Conservation (phyloP, 1,140 invertebrate species). For the Lethrus apterus region DNA sequence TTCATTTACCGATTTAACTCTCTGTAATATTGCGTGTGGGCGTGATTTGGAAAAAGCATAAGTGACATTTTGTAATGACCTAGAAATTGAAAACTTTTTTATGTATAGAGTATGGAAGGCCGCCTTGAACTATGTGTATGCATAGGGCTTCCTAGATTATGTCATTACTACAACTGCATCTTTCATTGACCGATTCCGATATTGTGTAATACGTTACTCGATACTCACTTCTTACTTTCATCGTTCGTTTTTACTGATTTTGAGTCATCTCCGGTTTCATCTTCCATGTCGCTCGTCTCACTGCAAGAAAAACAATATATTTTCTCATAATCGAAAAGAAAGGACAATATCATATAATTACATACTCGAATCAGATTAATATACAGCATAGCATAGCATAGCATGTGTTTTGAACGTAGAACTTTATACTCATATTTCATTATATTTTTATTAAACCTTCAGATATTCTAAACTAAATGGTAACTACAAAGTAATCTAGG, state of each 20-base stretch:
- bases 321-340: background rate
- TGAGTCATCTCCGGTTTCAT: constrained; percentile 52
- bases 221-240: constrained; percentile 64
- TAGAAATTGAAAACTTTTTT: constrained; percentile 24
- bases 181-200: background rate
- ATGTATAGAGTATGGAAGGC: constrained; percentile 6
- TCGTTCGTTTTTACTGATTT: constrained; percentile 55
- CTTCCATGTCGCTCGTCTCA: constrained; percentile 49
- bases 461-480: too few relatives aligned
- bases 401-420: too few relatives aligned
- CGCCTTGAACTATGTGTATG: constrained; percentile 26
- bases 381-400: background rate
- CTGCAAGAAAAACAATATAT: constrained; percentile 37
- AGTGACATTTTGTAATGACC: constrained; percentile 23
- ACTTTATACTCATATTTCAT: too few relatives aligned
- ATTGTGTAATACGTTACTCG: too few relatives aligned
- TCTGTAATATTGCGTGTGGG: too few relatives aligned
- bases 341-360: background rate
- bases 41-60: constrained; percentile 25
- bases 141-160: constrained; percentile 25
- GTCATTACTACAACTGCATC: constrained; percentile 8
- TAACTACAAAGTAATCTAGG: too few relatives aligned
- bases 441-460: too few relatives aligned
- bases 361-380: background rate
- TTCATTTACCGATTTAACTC: too few relatives aligned